Evolutionary conservation across 2,888 invertebrate species (phyloP).

Genomic region (Trimorus sp.): DNA sequence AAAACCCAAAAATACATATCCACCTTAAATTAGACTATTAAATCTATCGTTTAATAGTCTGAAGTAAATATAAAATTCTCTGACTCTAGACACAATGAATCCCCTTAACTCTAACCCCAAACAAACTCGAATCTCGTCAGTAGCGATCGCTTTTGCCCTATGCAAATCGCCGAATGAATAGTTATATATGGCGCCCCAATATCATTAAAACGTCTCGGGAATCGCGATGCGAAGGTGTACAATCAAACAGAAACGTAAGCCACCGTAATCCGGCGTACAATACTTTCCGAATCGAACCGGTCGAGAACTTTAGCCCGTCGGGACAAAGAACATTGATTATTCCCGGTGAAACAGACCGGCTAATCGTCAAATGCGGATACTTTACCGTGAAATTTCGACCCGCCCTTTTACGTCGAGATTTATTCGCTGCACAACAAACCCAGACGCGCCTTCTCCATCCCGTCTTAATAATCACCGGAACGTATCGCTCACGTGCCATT

Average conservation of each 20-base stretch:
- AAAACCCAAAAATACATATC: too few species aligned
- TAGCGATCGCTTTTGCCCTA: slow-evolving; percentile 14
- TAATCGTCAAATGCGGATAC: slow-evolving; percentile 65
- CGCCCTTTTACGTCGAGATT: slow-evolving; percentile 50
- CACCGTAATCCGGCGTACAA: slow-evolving; percentile 76
- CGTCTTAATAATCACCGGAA: too few species aligned
- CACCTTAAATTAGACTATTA: too few species aligned
- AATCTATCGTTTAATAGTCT: too few species aligned
- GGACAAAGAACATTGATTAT: slow-evolving; percentile 71
- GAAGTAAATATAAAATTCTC: too few species aligned
- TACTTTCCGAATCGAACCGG: slow-evolving; percentile 73
- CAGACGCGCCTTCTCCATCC: too few species aligned
- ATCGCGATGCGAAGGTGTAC: slow-evolving; percentile 52
- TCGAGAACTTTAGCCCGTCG: slow-evolving; percentile 67
- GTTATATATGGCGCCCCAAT: slow-evolving; percentile 24
- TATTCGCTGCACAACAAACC: slow-evolving; percentile 46
- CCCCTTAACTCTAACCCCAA: slow-evolving; percentile 1
- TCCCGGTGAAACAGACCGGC: slow-evolving; percentile 68
- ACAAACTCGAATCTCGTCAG: slow-evolving; percentile 1
- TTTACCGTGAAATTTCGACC: slow-evolving; percentile 56
- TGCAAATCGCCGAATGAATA: slow-evolving; percentile 47
- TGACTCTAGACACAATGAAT: background rate
- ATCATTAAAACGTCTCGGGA: slow-evolving; percentile 41
- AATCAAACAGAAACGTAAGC: slow-evolving; percentile 75
- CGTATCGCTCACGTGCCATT: too few species aligned